Evolutionary conservation across 2,797 vertebrate species (phyloP).

Genomic region (Pelobates cultripes): DNA sequence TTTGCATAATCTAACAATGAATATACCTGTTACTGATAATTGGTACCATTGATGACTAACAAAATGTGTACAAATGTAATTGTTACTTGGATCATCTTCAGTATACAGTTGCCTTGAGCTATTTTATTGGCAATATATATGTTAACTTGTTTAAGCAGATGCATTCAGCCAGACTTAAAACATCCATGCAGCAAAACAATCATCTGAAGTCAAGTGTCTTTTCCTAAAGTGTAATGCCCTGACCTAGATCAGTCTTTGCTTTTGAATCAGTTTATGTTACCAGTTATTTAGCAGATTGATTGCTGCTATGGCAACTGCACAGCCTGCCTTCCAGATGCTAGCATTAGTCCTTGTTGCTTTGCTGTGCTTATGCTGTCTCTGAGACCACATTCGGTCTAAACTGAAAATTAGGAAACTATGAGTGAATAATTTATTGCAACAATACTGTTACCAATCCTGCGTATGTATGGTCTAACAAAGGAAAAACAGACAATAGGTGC

Average conservation of each 20-base stretch:
- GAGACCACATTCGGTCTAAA: slow-evolving; percentile 55
- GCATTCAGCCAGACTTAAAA: slow-evolving; percentile 26
- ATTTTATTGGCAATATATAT: background rate
- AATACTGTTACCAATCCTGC: slow-evolving; percentile 50
- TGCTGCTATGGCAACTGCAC: slow-evolving; percentile 73
- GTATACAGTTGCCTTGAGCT: too few species aligned
- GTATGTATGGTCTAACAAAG: slow-evolving; percentile 57
- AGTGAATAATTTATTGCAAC: slow-evolving; percentile 66
- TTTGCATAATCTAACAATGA: too few species aligned
- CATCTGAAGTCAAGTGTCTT: slow-evolving; percentile 61
- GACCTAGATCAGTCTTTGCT: slow-evolving; percentile 72
- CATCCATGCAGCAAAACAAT: slow-evolving; percentile 56
- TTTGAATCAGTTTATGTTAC: slow-evolving; percentile 73
- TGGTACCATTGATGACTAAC: too few species aligned
- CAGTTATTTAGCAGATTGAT: slow-evolving; percentile 70
- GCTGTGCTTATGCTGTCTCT: slow-evolving; percentile 58
- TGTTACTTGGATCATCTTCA: too few species aligned
- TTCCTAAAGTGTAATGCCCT: slow-evolving; percentile 63
- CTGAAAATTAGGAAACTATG: slow-evolving; percentile 68
- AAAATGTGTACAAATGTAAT: too few species aligned
- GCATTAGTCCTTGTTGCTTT: slow-evolving; percentile 65
- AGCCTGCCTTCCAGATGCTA: slow-evolving; percentile 62
- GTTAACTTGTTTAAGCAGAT: slow-evolving; percentile 22
- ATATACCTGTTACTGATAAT: too few species aligned
- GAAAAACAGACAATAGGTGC: slow-evolving; percentile 59